Base-by-base conservation (phyloP, 2,888 invertebrate species). In the Meganola albula region DNA sequence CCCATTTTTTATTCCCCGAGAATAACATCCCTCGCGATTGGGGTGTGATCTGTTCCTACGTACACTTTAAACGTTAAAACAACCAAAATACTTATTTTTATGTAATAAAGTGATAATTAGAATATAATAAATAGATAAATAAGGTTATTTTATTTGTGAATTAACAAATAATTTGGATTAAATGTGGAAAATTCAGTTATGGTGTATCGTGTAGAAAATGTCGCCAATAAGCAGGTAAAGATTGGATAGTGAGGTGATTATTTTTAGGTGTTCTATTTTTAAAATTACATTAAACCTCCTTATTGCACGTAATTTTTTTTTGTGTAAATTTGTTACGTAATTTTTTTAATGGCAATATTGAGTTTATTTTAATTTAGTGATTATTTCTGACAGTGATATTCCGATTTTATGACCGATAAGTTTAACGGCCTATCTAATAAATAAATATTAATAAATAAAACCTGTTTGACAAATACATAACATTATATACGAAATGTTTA, bases 41-140 rank as follows among this genome's bases (percentile, higher is more conserved):
- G 82, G 83, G 82, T 83, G 82, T 82, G 83, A 77, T 75, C 78
- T 55, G 61, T 55, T 49, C 50, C 60, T 49, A 66, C 68, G 64
- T 66, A 62, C 64, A 65, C 61, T 63, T 51, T 53, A 60, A 69
- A 65, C 66, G 68, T 74, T 58, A 72, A 72, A 55, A 70, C 68
- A 66, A 69, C 67, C 70, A 73, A 71, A 73, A 69, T 74, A 70
- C 57, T 54, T 49, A 49, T 45, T n/a, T n/a, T 59, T 51, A 59
- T 58, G 53, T 67, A 67, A 66, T 72, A 61, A 68, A 68, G 64
- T 57, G 41, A 48, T 44, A 29, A 40, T 35, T 43, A 44, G 45
- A 33, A 35, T 20, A 26, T 22, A 28, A 37, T 33, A 43, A 44
- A 36, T 27, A 5, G 28, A 14, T 16, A 11, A 18, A 34, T 7